Evolutionary conservation across 2,113 vertebrate species (phyloP).

Genomic region (Myrmophylax atrothorax): DNA sequence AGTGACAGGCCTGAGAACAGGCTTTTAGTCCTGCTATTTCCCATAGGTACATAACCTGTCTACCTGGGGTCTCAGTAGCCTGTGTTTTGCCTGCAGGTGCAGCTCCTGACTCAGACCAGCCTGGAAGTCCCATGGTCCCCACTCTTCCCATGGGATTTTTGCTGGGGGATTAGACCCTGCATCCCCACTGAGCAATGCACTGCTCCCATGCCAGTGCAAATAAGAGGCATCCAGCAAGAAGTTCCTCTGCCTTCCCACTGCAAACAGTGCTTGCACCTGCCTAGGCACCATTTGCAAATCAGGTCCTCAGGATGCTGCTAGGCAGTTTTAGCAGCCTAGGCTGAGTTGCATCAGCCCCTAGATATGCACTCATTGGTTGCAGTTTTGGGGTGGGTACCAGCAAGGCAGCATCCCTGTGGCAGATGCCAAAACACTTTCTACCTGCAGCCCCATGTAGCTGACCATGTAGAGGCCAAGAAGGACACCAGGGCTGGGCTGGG

Average conservation of each 20-base stretch:
- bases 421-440: not conserved
- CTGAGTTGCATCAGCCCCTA: not conserved
- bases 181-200: not conserved
- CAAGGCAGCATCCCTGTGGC: not conserved
- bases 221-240: accelerated
- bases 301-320: not conserved
- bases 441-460: not conserved
- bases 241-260: not conserved
- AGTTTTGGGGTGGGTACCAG: not conserved
- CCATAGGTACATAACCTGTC: not conserved
- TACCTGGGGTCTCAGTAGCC: not conserved
- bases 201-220: not conserved
- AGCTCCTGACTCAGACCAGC: not conserved
- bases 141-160: not conserved
- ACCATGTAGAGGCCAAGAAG: not conserved
- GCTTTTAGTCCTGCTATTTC: not conserved
- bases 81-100: not conserved
- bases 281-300: accelerated
- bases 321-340: not conserved
- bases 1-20: not conserved
- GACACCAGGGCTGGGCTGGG: not conserved
- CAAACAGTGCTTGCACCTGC: not conserved
- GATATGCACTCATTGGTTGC: not conserved
- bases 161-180: not conserved
- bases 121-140: accelerated